Percentiles rank a stretch among this genome's conserved stretches.
Evolutionary conservation across 2,113 vertebrate species (phyloP).

Genomic region (Heteronetta atricapilla): DNA sequence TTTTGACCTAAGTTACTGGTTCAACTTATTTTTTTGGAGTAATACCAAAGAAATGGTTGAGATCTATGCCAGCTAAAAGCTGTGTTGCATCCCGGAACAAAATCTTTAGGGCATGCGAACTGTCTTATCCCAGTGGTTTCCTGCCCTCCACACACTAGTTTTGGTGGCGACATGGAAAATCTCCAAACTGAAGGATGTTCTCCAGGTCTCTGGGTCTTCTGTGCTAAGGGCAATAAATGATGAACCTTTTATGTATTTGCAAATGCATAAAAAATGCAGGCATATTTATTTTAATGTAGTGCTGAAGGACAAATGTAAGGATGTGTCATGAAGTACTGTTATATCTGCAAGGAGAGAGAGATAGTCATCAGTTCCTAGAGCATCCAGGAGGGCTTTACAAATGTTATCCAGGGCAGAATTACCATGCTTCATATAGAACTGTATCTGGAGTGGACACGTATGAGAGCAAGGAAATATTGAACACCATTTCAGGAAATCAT

Average conservation of each 20-base stretch:
- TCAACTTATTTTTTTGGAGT: background rate
- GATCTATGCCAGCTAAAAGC: background rate
- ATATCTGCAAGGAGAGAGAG: background rate
- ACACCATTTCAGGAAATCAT: background rate
- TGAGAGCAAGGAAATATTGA: background rate
- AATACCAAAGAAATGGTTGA: background rate
- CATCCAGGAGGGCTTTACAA: background rate
- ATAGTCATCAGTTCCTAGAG: background rate
- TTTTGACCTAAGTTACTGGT: background rate
- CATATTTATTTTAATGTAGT: background rate
- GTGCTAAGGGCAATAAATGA: background rate
- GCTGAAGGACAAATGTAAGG: background rate
- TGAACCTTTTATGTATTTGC: background rate
- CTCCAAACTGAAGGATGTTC: background rate
- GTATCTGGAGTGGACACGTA: background rate
- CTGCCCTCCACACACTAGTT: background rate
- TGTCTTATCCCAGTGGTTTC: background rate
- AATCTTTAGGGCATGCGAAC: background rate
- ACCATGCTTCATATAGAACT: background rate
- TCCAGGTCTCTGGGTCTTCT: background rate
- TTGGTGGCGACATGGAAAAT: background rate
- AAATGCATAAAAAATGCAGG: background rate
- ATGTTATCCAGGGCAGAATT: accelerated
- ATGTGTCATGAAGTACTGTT: background rate
- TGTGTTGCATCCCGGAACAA: background rate